These are phyloP conservation scores for Luscinia megarhynchos DNA, from an alignment of 2,797 vertebrate genomes.

Conservation along the genomic window DNA sequence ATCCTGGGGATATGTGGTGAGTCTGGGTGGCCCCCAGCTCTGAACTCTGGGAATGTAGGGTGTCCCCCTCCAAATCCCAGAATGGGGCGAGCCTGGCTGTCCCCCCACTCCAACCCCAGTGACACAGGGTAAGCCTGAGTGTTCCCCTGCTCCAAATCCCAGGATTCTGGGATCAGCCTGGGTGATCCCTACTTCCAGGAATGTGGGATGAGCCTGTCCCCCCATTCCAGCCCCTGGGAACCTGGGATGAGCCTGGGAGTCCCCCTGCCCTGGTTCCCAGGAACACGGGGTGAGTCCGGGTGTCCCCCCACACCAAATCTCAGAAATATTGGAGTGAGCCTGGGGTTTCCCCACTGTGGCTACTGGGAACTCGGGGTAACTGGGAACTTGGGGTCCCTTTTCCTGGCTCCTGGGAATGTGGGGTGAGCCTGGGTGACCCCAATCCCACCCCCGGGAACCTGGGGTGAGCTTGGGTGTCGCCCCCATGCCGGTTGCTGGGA, in stretches of 20 bases:
- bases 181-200: no score
- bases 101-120: background rate
- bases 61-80: background rate
- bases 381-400: no score
- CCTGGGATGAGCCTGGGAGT: background rate
- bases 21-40: no score
- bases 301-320: background rate
- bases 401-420: background rate
- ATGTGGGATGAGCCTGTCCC: no score
- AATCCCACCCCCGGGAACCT: accelerated
- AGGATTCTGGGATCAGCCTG: background rate
- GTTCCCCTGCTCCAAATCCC: no score
- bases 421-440: background rate
- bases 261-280: background rate
- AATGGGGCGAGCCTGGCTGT: background rate
- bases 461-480: no score
- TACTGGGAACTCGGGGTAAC: background rate
- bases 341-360: background rate
- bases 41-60: no score
- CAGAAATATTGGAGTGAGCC: background rate
- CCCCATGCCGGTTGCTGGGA: no score
- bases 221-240: background rate
- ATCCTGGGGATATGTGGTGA: background rate
- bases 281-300: no score
- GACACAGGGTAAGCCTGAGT: background rate